A percentile compares a stretch with the other conserved stretches of the same genome.
Evolutionary conservation across 2,113 vertebrate genomes (phyloP).

Genomic region (Channa maculata): DNA sequence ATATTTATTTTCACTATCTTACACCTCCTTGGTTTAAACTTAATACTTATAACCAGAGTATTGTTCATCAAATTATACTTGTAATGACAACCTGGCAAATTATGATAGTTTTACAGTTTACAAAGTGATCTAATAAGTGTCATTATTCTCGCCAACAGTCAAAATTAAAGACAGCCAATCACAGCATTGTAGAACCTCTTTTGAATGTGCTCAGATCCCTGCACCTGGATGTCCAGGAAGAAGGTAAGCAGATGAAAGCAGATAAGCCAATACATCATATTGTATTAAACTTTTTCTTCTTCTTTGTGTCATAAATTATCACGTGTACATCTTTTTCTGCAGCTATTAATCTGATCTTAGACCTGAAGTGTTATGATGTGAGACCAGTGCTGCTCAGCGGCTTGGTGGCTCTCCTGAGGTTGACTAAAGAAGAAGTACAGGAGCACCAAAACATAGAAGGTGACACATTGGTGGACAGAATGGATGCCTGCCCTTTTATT

Average conservation of each 20-base stretch:
- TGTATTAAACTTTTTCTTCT: no score
- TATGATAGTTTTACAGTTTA: neutral
- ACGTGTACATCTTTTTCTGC: slow-evolving; percentile 9
- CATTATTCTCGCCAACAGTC: slow-evolving; percentile 62
- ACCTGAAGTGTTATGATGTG: slow-evolving; percentile 78
- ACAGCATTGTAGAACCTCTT: slow-evolving; percentile 77
- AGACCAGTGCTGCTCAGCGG: slow-evolving; percentile 77
- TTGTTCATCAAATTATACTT: neutral
- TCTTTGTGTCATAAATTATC: no score
- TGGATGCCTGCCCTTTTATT: neutral
- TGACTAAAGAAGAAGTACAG: slow-evolving; percentile 47
- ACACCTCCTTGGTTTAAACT: neutral
- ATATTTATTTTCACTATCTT: neutral
- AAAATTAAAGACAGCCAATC: slow-evolving; percentile 67
- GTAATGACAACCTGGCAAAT: neutral
- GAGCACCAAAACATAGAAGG: slow-evolving; percentile 55
- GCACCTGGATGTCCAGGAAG: slow-evolving; percentile 83
- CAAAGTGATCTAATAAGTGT: neutral
- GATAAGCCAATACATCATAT: no score
- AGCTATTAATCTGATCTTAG: slow-evolving; percentile 85
- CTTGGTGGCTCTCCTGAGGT: slow-evolving; percentile 83
- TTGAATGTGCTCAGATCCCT: slow-evolving; percentile 78
- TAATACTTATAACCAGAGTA: neutral
- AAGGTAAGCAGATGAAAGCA: slow-evolving; percentile 77
- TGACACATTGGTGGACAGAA: slow-evolving; percentile 8